Base-by-base conservation (phyloP, 2,113 vertebrate species). In the Bombycilla garrulus region DNA sequence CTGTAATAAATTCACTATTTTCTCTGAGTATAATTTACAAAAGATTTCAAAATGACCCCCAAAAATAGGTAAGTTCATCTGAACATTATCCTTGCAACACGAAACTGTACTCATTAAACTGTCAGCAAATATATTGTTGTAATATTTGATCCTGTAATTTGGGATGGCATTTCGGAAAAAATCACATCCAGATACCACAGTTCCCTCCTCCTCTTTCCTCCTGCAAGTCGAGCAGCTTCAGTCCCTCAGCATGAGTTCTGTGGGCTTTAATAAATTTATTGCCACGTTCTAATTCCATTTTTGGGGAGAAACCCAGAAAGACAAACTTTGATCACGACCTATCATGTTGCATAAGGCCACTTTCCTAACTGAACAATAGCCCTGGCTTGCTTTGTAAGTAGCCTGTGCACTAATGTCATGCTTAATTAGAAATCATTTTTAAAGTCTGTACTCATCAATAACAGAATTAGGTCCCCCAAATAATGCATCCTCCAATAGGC, bases 91-190 rank as follows among this genome's bases (percentile, higher is more conserved):
- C 86, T 97, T 95, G 97, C 97, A 97, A 97, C 95, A 95, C 76
- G 84, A 97, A 96, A 97, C 97, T 96, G 97, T 97, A 97, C 98
- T 97, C 97, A 98, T 98, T 98, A 98, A 98, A 98, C 97, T 98
- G 98, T 98, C 98, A 98, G 88, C 94, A 6, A 97, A 97, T 97
- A 98, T 98, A 96, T 96, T 92, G 95, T 89, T 95, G 88, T 92
- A 97, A 96, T 98, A 98, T 98, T 97, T 98, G 98, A 98, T 98
- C 94, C 95, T 96, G 93, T 98, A 97, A 98, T 98, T 98, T 97
- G 97, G 97, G 97, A 96, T 98, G 98, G 96, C 98, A 97, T 98
- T 98, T 98, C 96, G 72, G 95, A 92, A 98, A 97, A 98, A 96
- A 98, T 98, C 97, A 97, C 97, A 98, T 98, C 98, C 97, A 98